A percentile compares a stretch with the other conserved stretches of the same genome.
Conservation (phyloP, 2,113 vertebrate species). For the Melanerpes aurifrons region DNA sequence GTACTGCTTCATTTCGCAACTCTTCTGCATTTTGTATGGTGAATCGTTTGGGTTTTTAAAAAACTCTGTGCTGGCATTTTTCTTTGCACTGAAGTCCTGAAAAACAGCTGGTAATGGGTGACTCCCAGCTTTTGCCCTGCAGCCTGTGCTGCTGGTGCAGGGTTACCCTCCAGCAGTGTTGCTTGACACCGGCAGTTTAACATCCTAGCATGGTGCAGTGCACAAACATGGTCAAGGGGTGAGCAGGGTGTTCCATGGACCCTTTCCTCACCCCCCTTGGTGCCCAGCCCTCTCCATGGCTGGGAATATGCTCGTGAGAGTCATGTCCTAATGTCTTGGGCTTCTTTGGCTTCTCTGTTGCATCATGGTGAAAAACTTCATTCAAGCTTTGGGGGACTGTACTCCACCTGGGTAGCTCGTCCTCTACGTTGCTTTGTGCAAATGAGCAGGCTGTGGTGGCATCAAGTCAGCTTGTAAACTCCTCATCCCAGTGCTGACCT, state of each 20-base stretch:
- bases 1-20: not conserved
- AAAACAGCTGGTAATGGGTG: not conserved
- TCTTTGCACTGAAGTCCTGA: not conserved
- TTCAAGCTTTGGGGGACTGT: not conserved
- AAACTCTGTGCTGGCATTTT: not conserved
- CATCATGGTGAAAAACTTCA: not conserved
- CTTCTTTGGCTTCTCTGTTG: not conserved
- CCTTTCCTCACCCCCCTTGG: not conserved
- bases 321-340: not conserved
- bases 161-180: accelerated
- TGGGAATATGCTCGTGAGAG: not conserved
- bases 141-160: not conserved
- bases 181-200: not conserved
- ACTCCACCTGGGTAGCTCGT: not conserved
- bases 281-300: not conserved
- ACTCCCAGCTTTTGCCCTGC: not conserved
- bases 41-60: not conserved
- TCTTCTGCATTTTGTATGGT: not conserved
- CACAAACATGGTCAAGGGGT: accelerated
- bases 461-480: accelerated
- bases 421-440: not conserved
- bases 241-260: not conserved
- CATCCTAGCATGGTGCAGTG: accelerated
- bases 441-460: not conserved
- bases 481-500: not conserved